A percentile compares a stretch with the other conserved stretches of the same genome.
Conservation (phyloP, 2,797 vertebrate species). For the Delichon dasypus region DNA sequence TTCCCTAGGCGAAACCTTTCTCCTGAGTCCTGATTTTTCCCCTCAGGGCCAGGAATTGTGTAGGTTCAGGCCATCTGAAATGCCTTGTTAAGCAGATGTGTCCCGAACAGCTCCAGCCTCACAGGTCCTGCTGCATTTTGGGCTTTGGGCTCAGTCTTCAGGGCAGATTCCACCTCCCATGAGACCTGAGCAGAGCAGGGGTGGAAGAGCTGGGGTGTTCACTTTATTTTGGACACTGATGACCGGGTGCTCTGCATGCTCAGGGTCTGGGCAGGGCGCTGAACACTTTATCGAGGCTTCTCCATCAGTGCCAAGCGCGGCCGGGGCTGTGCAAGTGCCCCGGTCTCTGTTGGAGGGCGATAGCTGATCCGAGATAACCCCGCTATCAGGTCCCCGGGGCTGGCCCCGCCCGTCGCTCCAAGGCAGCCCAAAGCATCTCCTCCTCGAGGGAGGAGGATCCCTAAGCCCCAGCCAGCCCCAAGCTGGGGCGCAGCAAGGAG, state of each 20-base stretch:
- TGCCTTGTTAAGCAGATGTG: not conserved
- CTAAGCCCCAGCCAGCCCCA: not conserved
- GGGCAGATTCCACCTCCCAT: fast-evolving
- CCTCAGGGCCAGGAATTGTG: fast-evolving
- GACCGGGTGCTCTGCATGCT: not conserved
- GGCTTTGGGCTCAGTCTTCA: not conserved
- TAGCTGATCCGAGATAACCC: not conserved
- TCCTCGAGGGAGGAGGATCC: not conserved
- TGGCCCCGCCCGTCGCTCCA: fast-evolving
- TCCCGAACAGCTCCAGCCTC: not conserved
- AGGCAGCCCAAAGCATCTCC: not conserved
- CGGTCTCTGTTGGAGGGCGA: not conserved
- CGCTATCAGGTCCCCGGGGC: not conserved
- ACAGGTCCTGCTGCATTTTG: not conserved
- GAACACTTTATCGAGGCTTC: not conserved
- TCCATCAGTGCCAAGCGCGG: not conserved
- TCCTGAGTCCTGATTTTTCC: not conserved
- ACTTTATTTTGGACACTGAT: not conserved
- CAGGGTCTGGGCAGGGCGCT: not conserved
- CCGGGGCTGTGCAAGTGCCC: not conserved
- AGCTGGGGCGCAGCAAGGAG: not conserved
- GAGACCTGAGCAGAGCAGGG: fast-evolving
- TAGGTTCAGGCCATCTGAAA: not conserved
- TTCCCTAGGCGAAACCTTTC: not conserved
- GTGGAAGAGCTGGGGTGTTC: fast-evolving